These are phyloP conservation scores for Drosophila azteca DNA, from an alignment of 1,140 invertebrate species.

Conservation along the genomic window DNA sequence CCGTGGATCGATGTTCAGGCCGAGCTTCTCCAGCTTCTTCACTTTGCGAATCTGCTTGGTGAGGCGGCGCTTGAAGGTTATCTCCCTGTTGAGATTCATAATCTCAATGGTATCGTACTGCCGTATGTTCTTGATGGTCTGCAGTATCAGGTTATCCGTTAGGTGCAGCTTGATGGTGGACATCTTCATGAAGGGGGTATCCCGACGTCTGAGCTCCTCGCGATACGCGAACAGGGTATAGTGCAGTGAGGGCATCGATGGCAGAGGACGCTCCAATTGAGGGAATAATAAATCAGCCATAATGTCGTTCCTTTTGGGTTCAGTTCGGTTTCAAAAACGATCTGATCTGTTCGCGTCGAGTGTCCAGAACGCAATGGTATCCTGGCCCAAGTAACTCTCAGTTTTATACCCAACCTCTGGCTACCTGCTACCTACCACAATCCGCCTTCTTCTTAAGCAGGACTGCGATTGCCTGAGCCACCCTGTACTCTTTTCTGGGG, in stretches of 20 bases:
- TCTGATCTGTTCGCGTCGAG: constrained; percentile 29
- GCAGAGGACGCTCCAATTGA: constrained; percentile 62
- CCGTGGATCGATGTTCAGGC: constrained; percentile 62
- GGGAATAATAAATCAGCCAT: constrained; percentile 70
- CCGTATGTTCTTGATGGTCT: constrained; percentile 73
- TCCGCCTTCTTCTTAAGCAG: neutral
- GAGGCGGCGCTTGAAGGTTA: constrained; percentile 66
- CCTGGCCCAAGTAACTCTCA: neutral
- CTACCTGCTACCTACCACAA: constrained; percentile 40
- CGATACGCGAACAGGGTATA: constrained; percentile 71
- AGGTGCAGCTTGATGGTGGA: constrained; percentile 74
- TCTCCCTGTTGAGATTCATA: constrained; percentile 72
- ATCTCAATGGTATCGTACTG: constrained; percentile 67
- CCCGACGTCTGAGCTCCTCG: constrained; percentile 63
- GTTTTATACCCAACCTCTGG: constrained; percentile 38
- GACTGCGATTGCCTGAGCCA: neutral
- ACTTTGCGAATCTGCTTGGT: constrained; percentile 69
- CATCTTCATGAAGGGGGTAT: constrained; percentile 68
- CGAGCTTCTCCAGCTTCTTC: constrained; percentile 69
- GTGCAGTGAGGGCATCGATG: constrained; percentile 61
- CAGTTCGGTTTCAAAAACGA: neutral
- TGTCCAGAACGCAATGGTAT: constrained; percentile 36
- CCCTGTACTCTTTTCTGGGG: constrained; percentile 35
- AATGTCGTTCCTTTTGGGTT: neutral
- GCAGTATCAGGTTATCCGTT: constrained; percentile 70